Conservation (phyloP, 1,140 invertebrate species). For the Drosophila funebris region DNA sequence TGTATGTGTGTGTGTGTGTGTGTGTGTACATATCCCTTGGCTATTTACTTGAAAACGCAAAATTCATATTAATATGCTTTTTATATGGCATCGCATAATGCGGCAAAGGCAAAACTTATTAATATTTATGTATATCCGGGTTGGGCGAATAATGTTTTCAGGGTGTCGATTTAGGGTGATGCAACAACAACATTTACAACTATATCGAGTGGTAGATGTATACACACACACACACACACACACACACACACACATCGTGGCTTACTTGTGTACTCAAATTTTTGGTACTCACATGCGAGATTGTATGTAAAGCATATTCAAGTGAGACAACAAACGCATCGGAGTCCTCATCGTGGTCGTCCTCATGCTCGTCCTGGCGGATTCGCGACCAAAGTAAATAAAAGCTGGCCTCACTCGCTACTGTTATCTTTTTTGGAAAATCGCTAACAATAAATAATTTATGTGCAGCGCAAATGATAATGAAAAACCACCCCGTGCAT, state of each 20-base stretch:
- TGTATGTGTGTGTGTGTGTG: background rate
- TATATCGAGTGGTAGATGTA: constrained; percentile 31
- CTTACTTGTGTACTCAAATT: constrained; percentile 1
- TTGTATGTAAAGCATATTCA: constrained; percentile 17
- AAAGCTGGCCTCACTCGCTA: constrained; percentile 43
- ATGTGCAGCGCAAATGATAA: constrained; percentile 79
- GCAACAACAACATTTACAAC: constrained; percentile 4
- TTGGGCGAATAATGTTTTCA: constrained; percentile 35
- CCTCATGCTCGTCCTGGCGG: constrained; percentile 14
- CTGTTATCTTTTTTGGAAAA: constrained; percentile 79
- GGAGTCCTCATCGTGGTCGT: background rate
- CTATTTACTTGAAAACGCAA: constrained; percentile 55
- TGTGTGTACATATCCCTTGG: constrained; percentile 28
- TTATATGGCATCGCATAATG: constrained; percentile 48
- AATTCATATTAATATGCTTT: constrained; percentile 64
- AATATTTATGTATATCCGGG: constrained; percentile 76
- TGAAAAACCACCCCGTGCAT: constrained; percentile 75
- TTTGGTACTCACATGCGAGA: background rate
- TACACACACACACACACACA: constrained; percentile 1
- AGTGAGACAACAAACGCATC: constrained; percentile 14
- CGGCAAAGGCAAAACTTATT: constrained; percentile 72
- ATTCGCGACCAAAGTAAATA: constrained; percentile 74
- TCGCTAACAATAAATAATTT: constrained; percentile 81
- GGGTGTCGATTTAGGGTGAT: constrained; percentile 54
- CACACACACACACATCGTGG: background rate